These are phyloP conservation scores for Rhynchophorus ferrugineus DNA, from an alignment of 1,140 invertebrate genomes.

Conservation along the genomic window DNA sequence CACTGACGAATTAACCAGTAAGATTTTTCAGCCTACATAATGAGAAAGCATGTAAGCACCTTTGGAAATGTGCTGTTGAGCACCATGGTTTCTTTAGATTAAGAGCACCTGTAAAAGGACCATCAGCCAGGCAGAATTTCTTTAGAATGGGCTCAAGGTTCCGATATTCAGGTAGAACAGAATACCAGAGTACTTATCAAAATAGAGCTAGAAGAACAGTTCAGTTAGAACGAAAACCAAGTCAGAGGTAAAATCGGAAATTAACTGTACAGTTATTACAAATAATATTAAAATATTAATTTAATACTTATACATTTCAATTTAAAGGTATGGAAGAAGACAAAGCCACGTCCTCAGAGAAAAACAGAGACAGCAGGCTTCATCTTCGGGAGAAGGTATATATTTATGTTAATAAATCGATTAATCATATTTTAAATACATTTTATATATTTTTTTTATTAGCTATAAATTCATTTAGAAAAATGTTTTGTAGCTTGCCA, in stretches of 20 bases:
- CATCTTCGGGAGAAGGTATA: conserved; percentile 5
- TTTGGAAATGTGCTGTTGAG: conserved; percentile 99
- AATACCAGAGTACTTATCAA: conserved; percentile 89
- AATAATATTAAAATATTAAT: too few relatives aligned
- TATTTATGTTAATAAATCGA: background rate
- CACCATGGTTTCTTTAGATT: conserved; percentile 98
- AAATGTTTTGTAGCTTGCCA: conserved; percentile 7
- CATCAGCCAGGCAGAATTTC: conserved; percentile 86
- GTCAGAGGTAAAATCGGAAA: conserved; percentile 74
- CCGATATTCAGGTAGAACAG: conserved; percentile 88
- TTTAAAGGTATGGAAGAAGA: conserved; percentile 73
- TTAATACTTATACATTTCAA: too few relatives aligned
- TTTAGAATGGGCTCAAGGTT: conserved; percentile 95
- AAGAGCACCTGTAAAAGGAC: conserved; percentile 81
- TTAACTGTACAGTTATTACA: too few relatives aligned
- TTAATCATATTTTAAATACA: too few relatives aligned
- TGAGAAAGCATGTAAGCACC: conserved; percentile 96
- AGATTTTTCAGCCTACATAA: conserved; percentile 67
- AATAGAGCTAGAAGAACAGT: conserved; percentile 83
- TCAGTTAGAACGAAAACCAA: conserved; percentile 91
- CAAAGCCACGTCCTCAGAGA: conserved; percentile 67
- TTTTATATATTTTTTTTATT: conserved; percentile 1
- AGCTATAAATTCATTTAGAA: too few relatives aligned
- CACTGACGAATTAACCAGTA: too few relatives aligned
- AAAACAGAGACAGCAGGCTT: conserved; percentile 44